Conservation (phyloP, 2,797 vertebrate genomes). For the Odontamblyopus rebecca region DNA sequence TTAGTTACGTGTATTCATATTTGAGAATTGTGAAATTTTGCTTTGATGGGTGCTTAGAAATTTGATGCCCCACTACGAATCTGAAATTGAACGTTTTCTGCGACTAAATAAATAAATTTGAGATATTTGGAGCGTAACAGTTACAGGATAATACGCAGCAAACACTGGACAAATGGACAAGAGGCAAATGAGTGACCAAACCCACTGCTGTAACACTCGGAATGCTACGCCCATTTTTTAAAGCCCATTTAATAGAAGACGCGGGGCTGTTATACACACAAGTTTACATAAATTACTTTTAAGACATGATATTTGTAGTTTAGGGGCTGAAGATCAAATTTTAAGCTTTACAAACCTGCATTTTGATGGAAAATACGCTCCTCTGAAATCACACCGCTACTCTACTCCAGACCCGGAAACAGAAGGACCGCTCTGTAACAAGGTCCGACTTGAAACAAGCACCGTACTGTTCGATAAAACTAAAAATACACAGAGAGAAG, state of each 20-base stretch:
- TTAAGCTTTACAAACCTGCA: conserved; percentile 67
- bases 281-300: neutral
- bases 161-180: neutral
- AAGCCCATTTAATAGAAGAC: neutral
- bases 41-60: no score
- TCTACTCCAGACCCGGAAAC: conserved; percentile 56
- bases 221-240: neutral
- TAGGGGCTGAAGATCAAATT: neutral
- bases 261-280: no score
- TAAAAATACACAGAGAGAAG: rapidly evolving
- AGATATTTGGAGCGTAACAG: no score
- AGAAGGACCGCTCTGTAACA: conserved; percentile 43
- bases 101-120: neutral
- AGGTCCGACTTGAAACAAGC: conserved; percentile 55
- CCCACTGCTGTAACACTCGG: neutral
- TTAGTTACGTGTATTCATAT: no score
- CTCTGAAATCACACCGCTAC: conserved; percentile 56
- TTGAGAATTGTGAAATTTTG: no score
- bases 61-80: no score
- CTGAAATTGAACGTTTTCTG: neutral
- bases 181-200: neutral
- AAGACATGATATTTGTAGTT: no score
- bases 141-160: no score
- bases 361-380: conserved; percentile 32
- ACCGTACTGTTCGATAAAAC: rapidly evolving